Evolutionary conservation across 1,140 invertebrate genomes (phyloP).

Genomic region (Drosophila gunungcola): DNA sequence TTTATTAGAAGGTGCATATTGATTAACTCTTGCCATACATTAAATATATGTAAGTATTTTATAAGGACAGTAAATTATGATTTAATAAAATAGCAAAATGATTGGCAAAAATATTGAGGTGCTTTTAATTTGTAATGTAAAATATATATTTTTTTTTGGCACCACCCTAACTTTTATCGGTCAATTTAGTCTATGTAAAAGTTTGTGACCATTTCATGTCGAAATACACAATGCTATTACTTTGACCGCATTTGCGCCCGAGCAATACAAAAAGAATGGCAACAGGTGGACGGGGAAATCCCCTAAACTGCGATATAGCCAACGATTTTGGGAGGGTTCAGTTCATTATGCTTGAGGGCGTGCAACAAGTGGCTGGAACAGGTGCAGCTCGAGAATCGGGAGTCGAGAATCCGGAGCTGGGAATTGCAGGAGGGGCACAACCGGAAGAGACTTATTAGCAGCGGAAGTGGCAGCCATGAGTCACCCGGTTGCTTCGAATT

Average conservation of each 20-base stretch:
- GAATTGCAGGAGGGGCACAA: slow-evolving; percentile 2
- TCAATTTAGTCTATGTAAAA: too few relatives aligned
- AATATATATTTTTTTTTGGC: too few relatives aligned
- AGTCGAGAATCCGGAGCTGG: slow-evolving; percentile 2
- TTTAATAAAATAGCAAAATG: too few relatives aligned
- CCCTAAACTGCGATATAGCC: not conserved
- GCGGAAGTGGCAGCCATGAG: slow-evolving; percentile 31
- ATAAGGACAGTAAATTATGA: too few relatives aligned
- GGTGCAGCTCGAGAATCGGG: slow-evolving; percentile 10
- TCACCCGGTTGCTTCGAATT: slow-evolving; percentile 13
- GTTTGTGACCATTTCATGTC: not conserved
- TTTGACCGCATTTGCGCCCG: not conserved
- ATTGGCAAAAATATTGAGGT: too few relatives aligned
- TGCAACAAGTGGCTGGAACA: slow-evolving; percentile 53
- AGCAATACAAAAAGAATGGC: not conserved
- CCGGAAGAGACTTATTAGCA: slow-evolving; percentile 72
- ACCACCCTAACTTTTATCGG: too few relatives aligned
- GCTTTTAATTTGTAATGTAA: too few relatives aligned
- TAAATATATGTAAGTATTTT: too few relatives aligned
- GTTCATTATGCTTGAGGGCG: slow-evolving; percentile 24
- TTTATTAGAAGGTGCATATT: too few relatives aligned
- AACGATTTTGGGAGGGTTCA: slow-evolving; percentile 13
- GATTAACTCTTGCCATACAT: too few relatives aligned
- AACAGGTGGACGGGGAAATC: slow-evolving; percentile 20
- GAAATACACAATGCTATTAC: not conserved